A percentile compares a stretch with the other conserved stretches of the same genome.
Conservation (phyloP, 2,113 vertebrate genomes). For the Acanthisitta chloris region DNA sequence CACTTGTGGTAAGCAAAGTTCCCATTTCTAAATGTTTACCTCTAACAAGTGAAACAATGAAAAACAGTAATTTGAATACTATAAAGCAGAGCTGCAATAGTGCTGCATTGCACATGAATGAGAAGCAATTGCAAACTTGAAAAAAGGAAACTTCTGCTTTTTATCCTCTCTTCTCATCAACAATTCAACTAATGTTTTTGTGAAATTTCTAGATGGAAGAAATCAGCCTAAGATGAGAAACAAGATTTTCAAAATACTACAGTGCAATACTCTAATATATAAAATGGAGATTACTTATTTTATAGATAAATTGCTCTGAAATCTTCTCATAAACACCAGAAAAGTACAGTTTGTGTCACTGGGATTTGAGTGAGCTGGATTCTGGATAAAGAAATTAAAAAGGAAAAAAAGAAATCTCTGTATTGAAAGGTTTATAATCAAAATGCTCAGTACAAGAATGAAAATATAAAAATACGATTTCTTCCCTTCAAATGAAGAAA, state of each 20-base stretch:
- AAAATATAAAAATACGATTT: neutral
- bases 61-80: neutral
- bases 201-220: neutral
- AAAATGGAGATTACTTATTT: neutral
- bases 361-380: neutral
- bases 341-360: neutral
- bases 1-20: neutral
- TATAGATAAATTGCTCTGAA: neutral
- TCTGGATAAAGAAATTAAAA: neutral
- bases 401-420: neutral
- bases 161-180: neutral
- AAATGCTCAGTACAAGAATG: neutral
- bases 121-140: neutral
- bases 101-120: neutral
- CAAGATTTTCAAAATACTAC: neutral
- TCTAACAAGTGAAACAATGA: neutral
- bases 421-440: neutral
- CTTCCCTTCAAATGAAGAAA: neutral
- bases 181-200: neutral
- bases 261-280: neutral
- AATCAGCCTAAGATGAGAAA: neutral
- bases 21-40: neutral
- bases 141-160: neutral
- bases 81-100: neutral
- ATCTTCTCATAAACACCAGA: neutral